Evolutionary conservation across 1,140 invertebrate species (phyloP), one percentile per base, ranked within the genome.

Genomic region (Semibalanus balanoides): DNA sequence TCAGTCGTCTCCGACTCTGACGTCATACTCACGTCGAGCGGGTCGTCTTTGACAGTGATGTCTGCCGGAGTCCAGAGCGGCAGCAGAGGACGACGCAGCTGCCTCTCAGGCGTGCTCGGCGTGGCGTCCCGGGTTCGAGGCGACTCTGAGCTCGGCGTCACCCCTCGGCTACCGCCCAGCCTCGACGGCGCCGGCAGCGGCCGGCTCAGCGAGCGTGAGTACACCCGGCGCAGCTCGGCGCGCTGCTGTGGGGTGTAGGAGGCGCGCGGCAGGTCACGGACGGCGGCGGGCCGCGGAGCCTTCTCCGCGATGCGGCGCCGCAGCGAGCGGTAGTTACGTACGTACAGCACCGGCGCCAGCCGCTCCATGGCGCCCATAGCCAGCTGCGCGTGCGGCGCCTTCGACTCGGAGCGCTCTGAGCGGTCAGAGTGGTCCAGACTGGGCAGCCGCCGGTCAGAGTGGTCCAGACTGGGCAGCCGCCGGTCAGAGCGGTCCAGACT

Each of bases 111-210:
- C 22, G 51, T 64, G 51, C 51, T 64, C 14, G 51, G 51, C 51
- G 51, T 64, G 11, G 22, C 14, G 1, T 64, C 51, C 11, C 51
- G 51, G 14, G 51, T 64, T 7, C 51, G 51, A 1, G 51, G 51
- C 51, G 51, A 64, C 51, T 25, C 51, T 51, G 30, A 64, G 29
- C 31, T 77, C 43, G 35, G 76, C 73, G 69, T 79, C 69, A 71
- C 74, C 51, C 29, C 77, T 76, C 51, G 51, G 22, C 51, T 64
- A 25, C 79, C 79, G 79, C 30, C 79, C 76, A 74, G 79, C 78
- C 28, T 76, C 40, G 5, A 77, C 74, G 5, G 78, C 79, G 51
- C 51, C 11, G 51, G 14, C 51, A 64, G 51, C 51, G 51, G 51
- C 51, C 51, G 51, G 51, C 51, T 64, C 51, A 64, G 51, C 9